Percentiles rank a stretch among this genome's conserved stretches.
phyloP scores from a whole-genome alignment of 2,113 vertebrate genomes.

The Antechinus flavipes region DNA sequence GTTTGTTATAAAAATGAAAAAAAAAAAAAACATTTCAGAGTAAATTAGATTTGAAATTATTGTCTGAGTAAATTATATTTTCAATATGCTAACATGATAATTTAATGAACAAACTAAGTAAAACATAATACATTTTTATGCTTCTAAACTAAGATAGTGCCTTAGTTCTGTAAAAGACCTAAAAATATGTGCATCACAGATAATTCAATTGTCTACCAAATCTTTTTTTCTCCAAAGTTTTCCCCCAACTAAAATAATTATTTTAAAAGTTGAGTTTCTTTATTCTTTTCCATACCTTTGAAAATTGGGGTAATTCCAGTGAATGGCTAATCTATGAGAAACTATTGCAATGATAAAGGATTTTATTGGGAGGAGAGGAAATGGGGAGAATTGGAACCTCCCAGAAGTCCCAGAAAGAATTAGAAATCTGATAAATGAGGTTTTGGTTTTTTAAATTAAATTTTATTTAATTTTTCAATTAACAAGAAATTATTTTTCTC shows the following conservation, averaged over 20 bases:
- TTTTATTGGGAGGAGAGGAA: not conserved
- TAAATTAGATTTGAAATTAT: conserved; percentile 2
- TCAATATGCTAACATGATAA: conserved; percentile 1
- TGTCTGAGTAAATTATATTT: not conserved
- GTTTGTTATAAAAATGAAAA: not conserved
- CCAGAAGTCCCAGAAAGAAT: not conserved
- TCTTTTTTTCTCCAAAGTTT: not conserved
- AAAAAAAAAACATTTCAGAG: not conserved
- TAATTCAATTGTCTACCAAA: not conserved
- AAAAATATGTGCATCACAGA: not conserved
- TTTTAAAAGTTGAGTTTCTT: not conserved
- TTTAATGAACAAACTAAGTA: not conserved
- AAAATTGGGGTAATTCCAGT: not conserved
- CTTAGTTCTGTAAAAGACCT: not conserved
- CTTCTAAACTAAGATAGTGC: not conserved
- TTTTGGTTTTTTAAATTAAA: not conserved
- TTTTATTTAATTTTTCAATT: not conserved
- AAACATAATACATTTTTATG: not conserved
- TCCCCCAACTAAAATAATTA: not conserved
- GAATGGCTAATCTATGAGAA: not conserved
- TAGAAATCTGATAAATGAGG: not conserved
- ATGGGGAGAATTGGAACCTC: not conserved
- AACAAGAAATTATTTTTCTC: not conserved
- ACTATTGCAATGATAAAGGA: not conserved
- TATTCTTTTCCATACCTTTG: not conserved